Conservation (phyloP, 2,113 vertebrate species). For the Odocoileus virginianus region DNA sequence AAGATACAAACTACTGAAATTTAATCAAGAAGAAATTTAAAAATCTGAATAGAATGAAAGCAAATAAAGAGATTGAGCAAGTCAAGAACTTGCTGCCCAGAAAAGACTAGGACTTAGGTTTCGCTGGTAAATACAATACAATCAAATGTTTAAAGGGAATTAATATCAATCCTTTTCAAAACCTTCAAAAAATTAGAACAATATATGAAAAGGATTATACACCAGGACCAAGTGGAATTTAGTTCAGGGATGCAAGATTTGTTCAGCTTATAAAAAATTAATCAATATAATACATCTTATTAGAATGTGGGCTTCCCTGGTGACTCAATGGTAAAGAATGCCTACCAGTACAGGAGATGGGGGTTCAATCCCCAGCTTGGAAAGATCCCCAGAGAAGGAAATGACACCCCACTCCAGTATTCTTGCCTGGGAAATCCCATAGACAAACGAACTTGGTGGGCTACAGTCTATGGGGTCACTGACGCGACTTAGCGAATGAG, state of each 20-base stretch:
- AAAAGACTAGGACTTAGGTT: neutral
- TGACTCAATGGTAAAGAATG: neutral
- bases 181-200: neutral
- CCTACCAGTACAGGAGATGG: neutral
- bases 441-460: neutral
- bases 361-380: fast-evolving
- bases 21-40: neutral
- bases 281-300: neutral
- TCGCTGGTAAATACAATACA: neutral
- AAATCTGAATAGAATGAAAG: neutral
- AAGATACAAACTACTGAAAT: neutral
- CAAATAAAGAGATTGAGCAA: neutral
- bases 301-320: neutral
- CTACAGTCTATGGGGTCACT: neutral
- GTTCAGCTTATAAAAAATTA: neutral
- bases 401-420: neutral
- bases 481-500: fast-evolving
- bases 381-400: neutral
- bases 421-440: neutral
- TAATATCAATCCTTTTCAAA: neutral
- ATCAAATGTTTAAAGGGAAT: neutral
- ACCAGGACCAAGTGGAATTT: neutral
- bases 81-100: neutral
- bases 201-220: neutral
- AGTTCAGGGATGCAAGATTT: neutral